Percentiles rank a stretch among this genome's conserved stretches.
Evolutionary conservation across 2,113 vertebrate genomes (phyloP).

Genomic region (Psammodynastes pulverulentus): DNA sequence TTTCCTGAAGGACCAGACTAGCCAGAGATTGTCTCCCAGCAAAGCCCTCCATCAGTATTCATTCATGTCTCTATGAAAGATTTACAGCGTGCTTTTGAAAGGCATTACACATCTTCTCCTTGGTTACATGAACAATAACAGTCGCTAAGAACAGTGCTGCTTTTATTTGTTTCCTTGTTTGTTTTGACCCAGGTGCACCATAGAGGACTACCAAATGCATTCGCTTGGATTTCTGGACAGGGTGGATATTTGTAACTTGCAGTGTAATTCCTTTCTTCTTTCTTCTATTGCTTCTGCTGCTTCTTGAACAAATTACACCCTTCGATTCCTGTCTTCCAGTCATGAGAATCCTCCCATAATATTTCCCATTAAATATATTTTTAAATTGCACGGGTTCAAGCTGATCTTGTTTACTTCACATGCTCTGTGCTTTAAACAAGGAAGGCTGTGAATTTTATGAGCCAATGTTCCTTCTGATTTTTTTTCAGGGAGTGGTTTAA

Average conservation of each 20-base stretch:
- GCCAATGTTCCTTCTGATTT: neutral
- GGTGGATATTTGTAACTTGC: neutral
- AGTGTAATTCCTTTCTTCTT: neutral
- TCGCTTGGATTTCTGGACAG: neutral
- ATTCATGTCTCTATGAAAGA: neutral
- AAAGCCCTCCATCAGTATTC: neutral
- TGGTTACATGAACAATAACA: neutral
- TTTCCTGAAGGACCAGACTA: neutral
- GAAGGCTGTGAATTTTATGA: neutral
- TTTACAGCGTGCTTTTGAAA: neutral
- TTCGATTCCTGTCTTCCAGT: neutral
- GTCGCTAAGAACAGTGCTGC: neutral
- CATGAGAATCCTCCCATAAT: neutral
- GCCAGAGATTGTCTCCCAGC: neutral
- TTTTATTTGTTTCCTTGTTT: neutral
- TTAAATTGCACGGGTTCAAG: neutral
- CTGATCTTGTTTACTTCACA: neutral
- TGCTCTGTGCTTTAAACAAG: neutral
- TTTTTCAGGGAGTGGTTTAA: neutral
- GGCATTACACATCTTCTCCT: neutral
- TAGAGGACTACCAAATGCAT: neutral
- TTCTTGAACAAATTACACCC: neutral
- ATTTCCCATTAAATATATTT: neutral
- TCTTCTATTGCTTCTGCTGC: neutral
- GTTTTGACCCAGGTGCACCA: neutral